Conservation (phyloP, 2,797 vertebrate species). For the Microctenopoma stevenorrisi region DNA sequence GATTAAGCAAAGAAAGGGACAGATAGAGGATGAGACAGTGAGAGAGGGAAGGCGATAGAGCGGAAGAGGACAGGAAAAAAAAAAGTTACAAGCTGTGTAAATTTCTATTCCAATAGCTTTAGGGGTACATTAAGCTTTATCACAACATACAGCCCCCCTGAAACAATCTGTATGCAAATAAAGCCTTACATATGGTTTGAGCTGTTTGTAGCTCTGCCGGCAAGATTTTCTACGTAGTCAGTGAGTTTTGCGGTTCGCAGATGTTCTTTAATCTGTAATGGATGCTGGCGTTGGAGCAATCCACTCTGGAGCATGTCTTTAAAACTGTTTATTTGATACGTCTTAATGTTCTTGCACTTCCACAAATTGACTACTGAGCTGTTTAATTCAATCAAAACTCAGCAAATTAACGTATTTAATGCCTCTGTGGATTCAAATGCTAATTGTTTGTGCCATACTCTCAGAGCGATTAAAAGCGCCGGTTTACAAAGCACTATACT, state of each 20-base stretch:
- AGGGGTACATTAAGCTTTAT: constrained; percentile 81
- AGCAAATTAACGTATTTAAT: constrained; percentile 77
- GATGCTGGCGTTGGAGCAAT: constrained; percentile 77
- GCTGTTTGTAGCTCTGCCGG: constrained; percentile 79
- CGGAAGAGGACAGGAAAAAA: constrained; percentile 21
- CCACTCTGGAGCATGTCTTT: constrained; percentile 77
- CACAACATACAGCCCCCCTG: constrained; percentile 76
- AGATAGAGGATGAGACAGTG: constrained; percentile 49
- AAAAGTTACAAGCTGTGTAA: constrained; percentile 73
- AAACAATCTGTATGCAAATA: constrained; percentile 84
- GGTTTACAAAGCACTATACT: constrained; percentile 41
- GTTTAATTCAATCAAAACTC: constrained; percentile 82
- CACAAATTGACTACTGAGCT: constrained; percentile 80
- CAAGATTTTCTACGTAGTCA: constrained; percentile 76
- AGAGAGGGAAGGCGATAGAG: constrained; percentile 31
- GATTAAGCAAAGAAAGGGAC: constrained; percentile 67
- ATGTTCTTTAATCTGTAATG: constrained; percentile 83
- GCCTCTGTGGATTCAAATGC: constrained; percentile 66
- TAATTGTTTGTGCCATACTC: constrained; percentile 74
- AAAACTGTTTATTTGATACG: constrained; percentile 80
- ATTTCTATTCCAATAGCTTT: constrained; percentile 77
- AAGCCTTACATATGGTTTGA: constrained; percentile 74
- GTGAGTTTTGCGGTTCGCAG: constrained; percentile 78
- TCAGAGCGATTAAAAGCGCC: constrained; percentile 41
- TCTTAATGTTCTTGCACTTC: constrained; percentile 80